These are phyloP conservation scores for Lithophane socia DNA, from an alignment of 2,888 invertebrate genomes.

Conservation along the genomic window DNA sequence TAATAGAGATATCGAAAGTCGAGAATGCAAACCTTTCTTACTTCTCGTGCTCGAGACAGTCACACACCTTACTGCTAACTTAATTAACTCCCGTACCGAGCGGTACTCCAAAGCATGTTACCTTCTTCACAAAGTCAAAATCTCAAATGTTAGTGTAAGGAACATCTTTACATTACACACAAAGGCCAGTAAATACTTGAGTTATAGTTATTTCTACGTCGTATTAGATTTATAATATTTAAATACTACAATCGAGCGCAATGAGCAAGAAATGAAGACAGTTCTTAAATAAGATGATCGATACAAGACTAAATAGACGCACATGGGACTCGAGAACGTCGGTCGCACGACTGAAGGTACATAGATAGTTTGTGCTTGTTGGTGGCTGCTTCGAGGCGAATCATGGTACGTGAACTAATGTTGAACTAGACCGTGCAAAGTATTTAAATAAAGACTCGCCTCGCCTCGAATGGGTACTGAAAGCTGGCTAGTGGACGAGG, in stretches of 20 bases:
- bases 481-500: constrained; percentile 60
- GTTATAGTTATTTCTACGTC: constrained; percentile 86
- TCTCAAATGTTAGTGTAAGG: constrained; percentile 78
- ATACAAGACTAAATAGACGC: constrained; percentile 66
- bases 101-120: constrained; percentile 78
- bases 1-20: constrained; percentile 75
- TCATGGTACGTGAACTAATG: constrained; percentile 74
- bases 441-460: constrained; percentile 69
- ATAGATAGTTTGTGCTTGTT: constrained; percentile 52
- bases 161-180: constrained; percentile 81
- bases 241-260: constrained; percentile 83
- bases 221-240: constrained; percentile 82
- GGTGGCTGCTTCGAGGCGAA: constrained; percentile 65
- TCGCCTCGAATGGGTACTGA: constrained; percentile 64
- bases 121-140: constrained; percentile 70
- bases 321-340: constrained; percentile 73
- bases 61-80: constrained; percentile 85
- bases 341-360: constrained; percentile 41
- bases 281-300: constrained; percentile 69
- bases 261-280: constrained; percentile 84
- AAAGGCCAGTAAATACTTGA: constrained; percentile 87
- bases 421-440: constrained; percentile 81
- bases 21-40: constrained; percentile 73
- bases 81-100: constrained; percentile 81
- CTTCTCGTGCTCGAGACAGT: constrained; percentile 81